Conservation (phyloP, 2,113 vertebrate genomes). For the Asarcornis scutulata region DNA sequence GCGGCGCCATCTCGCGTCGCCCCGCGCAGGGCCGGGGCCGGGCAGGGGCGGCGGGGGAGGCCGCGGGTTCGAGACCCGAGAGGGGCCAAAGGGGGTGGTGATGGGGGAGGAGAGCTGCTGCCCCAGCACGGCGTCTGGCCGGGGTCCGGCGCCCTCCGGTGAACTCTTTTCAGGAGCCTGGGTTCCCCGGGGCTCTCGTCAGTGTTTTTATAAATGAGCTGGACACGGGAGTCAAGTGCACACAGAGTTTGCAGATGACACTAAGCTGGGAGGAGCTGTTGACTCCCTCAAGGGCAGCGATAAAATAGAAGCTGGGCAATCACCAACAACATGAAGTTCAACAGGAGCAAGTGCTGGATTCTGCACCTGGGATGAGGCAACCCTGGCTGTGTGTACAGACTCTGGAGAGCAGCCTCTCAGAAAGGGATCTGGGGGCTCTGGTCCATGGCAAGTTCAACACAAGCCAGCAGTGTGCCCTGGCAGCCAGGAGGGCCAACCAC, state of each 20-base stretch:
- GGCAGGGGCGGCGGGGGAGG: background rate
- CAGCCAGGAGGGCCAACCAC: too few species aligned
- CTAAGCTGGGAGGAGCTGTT: background rate
- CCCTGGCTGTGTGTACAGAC: too few species aligned
- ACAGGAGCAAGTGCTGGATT: background rate
- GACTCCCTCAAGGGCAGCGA: background rate
- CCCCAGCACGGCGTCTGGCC: background rate
- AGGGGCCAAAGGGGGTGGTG: background rate
- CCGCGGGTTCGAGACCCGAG: background rate
- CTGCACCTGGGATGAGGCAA: background rate
- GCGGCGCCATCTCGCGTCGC: constrained; percentile 45
- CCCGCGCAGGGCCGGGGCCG: background rate
- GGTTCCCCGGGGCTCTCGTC: background rate
- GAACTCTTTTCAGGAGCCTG: background rate
- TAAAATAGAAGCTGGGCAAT: too few species aligned
- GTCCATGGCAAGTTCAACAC: too few species aligned
- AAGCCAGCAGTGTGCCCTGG: too few species aligned
- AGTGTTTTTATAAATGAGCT: background rate
- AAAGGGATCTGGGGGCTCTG: too few species aligned
- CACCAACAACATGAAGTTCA: background rate
- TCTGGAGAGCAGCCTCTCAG: too few species aligned
- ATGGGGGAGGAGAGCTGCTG: background rate
- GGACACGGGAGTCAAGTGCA: background rate
- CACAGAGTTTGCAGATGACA: background rate
- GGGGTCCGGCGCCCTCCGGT: too few species aligned